Conservation (phyloP, 2,888 invertebrate species). For the Gymnocheta viridis region DNA sequence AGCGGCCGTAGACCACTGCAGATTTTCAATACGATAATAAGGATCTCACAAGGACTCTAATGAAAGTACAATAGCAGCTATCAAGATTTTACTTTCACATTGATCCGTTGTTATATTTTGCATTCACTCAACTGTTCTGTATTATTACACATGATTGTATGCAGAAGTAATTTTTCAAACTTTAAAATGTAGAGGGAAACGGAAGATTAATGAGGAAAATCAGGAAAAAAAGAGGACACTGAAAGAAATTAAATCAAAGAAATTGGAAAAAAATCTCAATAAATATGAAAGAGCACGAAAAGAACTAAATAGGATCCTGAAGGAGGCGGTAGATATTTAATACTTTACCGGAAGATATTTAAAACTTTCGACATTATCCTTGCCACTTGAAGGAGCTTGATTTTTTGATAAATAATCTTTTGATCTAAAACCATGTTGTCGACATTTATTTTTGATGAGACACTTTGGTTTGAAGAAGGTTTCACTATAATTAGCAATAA, state of each 20-base stretch:
- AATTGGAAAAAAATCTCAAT: neutral
- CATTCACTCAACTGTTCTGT: neutral
- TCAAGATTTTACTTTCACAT: slow-evolving; percentile 19
- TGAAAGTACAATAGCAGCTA: slow-evolving; percentile 19
- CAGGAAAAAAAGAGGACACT: neutral
- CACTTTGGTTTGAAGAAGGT: too few relatives aligned
- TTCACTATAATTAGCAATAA: too few relatives aligned
- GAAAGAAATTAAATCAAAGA: neutral
- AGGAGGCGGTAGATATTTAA: too few relatives aligned
- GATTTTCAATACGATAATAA: slow-evolving; percentile 17
- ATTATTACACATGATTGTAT: slow-evolving; percentile 7
- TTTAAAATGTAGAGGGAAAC: neutral
- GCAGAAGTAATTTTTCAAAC: slow-evolving; percentile 29
- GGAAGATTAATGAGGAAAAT: neutral
- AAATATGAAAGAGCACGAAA: neutral
- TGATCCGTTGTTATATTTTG: slow-evolving; percentile 9
- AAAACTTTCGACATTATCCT: too few relatives aligned
- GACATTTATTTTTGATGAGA: too few relatives aligned
- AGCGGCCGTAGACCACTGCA: neutral
- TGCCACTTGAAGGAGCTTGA: too few relatives aligned
- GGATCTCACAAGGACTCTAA: slow-evolving; percentile 33
- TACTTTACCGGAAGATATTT: too few relatives aligned
- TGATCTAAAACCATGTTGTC: too few relatives aligned
- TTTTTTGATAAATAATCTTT: too few relatives aligned
- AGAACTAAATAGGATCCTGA: too few relatives aligned